Evolutionary conservation across 2,888 invertebrate genomes (phyloP).

Genomic region (Synanthedon formicaeformis): DNA sequence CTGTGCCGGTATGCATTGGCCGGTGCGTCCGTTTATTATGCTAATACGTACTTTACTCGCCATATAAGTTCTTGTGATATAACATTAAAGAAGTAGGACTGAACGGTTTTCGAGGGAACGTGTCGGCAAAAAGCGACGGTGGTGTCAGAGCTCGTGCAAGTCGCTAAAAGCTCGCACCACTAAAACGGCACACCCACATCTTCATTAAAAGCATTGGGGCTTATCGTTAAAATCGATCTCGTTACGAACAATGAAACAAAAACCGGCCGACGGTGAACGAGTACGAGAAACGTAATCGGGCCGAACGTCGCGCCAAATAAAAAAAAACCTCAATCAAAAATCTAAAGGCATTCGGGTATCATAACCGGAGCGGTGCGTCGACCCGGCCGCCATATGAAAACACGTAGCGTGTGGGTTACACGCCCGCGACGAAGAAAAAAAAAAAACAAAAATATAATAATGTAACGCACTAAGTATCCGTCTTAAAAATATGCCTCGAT

Average conservation of each 20-base stretch:
- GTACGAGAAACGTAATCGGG: conserved; percentile 64
- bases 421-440: conserved; percentile 45
- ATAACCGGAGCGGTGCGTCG: conserved; percentile 62
- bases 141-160: neutral
- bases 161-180: neutral
- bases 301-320: conserved; percentile 58
- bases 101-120: no score
- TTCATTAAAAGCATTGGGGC: conserved; percentile 51
- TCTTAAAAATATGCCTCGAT: conserved; percentile 66
- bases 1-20: conserved; percentile 14
- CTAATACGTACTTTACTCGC: conserved; percentile 24
- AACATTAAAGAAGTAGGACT: no score
- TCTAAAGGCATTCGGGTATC: conserved; percentile 60
- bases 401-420: conserved; percentile 56
- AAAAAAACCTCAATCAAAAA: conserved; percentile 69
- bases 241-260: conserved; percentile 66
- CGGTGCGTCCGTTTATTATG: conserved; percentile 37
- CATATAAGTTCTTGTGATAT: neutral
- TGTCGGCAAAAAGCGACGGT: neutral
- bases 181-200: conserved; percentile 52
- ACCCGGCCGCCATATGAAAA: conserved; percentile 54
- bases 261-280: conserved; percentile 57
- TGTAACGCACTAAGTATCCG: conserved; percentile 68
- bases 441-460: conserved; percentile 62
- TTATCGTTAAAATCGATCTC: conserved; percentile 65